phyloP scores from a whole-genome alignment of 2,797 vertebrate genomes.

The Thamnophis elegans region DNA sequence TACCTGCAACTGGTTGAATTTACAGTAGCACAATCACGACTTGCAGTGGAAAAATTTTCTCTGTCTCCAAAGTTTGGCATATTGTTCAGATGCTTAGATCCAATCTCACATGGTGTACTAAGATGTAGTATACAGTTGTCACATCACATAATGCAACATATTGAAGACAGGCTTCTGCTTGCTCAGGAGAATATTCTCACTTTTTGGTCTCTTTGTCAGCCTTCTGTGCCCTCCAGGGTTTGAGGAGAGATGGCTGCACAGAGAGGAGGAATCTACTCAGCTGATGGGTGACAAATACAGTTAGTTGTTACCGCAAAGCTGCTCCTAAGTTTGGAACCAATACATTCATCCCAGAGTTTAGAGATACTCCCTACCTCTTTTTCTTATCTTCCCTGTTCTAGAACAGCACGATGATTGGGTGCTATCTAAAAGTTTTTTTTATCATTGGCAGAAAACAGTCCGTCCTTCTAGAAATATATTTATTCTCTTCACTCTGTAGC shows the following conservation, averaged over 20 bases:
- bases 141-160: not conserved
- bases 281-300: not conserved
- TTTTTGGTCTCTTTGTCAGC: not conserved
- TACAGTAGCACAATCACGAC: not conserved
- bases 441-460: not conserved
- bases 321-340: not conserved
- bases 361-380: not conserved
- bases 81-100: not conserved
- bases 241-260: not conserved
- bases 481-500: not conserved
- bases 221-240: not conserved
- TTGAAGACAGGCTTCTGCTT: not conserved
- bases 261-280: not conserved
- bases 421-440: slow-evolving; percentile 32
- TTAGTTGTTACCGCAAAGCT: not conserved
- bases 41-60: not conserved
- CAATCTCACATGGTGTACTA: not conserved
- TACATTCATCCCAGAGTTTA: not conserved
- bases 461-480: not conserved
- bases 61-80: not conserved
- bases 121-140: not conserved
- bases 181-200: not conserved
- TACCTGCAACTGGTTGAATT: not conserved
- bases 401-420: slow-evolving; percentile 22
- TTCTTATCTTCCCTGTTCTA: slow-evolving; percentile 1